Conservation (phyloP, 2,113 vertebrate genomes). For the human region DNA sequence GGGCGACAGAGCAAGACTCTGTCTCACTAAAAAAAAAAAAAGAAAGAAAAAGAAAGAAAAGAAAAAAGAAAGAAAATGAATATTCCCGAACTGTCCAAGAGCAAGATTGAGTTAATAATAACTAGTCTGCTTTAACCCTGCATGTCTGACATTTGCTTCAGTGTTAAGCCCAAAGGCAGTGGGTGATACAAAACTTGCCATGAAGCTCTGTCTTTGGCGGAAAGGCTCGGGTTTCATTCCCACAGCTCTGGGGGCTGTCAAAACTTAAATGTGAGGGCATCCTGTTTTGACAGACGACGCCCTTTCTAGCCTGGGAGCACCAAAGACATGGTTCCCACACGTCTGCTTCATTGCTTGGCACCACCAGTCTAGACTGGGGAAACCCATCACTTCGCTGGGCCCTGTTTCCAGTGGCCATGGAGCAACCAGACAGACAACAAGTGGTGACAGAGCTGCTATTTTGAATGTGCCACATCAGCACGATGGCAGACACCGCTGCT, state of each 20-base stretch:
- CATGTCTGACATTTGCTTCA: background rate
- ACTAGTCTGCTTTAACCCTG: background rate
- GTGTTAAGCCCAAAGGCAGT: background rate
- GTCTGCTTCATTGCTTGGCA: background rate
- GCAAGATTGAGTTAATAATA: background rate
- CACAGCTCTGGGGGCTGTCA: background rate
- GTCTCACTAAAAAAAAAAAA: no score
- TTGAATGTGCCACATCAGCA: background rate
- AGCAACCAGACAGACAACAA: background rate
- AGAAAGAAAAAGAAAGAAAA: no score
- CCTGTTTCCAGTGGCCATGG: background rate
- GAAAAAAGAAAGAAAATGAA: no score
- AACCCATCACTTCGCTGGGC: background rate
- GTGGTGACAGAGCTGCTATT: background rate
- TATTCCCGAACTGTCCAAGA: background rate
- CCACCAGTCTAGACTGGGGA: background rate
- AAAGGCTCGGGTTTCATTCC: background rate
- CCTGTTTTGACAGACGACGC: constrained; percentile 21
- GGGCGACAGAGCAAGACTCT: no score
- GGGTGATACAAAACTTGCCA: rapidly evolving
- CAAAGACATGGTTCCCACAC: background rate
- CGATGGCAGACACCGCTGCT: rapidly evolving
- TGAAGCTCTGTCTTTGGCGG: rapidly evolving
- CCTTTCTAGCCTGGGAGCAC: background rate
- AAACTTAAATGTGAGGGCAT: background rate